Evolutionary conservation across 2,797 vertebrate genomes (phyloP), one percentile per base, ranked within the genome.

Genomic region (Erethizon dorsatum): DNA sequence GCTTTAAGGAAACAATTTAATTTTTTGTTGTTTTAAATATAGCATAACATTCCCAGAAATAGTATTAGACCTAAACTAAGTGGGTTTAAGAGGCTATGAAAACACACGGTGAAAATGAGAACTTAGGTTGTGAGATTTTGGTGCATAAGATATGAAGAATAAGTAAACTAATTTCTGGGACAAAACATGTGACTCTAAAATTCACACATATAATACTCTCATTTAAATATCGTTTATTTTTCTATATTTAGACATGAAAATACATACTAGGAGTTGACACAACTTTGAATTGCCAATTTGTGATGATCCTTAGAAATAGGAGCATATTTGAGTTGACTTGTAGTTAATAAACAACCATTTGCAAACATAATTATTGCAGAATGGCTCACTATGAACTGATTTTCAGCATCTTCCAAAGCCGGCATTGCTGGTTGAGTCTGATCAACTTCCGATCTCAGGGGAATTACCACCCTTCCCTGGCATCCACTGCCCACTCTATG

Each of bases 401-500:
- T 61, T 57, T 56, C 24, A 41, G 1, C 8, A 8, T 57, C 24
- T 26, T 78, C 26, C 11, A 6, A n/a, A 20, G 2, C 1, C 28
- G 28, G 17, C 47, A 15, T 14, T 75, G 26, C 20, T 52, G n/a
- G 26, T 57, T 22, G 15, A 24, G 52, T 15, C 24, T 24, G n/a
- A 28, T 20, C 24, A 71, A 31, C 61, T 17, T 84, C 77, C 47
- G 41, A 1, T 57, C 20, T 78, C 54, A 11, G 26, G 6, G n/a
- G 6, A 71, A 31, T 94, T 89, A 61, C 83, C 91, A 91, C 83
- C 54, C 69, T 94, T 67, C 47, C 56, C 0, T 0, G 90, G 31
- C 69, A 95, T 96, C 97, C 78, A 15, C 80, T 96, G 80, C 90
- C 94, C 83, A 9, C 78, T 88, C n/a, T 65, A 1, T n/a, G 41